Evolutionary conservation across 1,140 invertebrate genomes (phyloP).

Genomic region (Brachionus rubens): DNA sequence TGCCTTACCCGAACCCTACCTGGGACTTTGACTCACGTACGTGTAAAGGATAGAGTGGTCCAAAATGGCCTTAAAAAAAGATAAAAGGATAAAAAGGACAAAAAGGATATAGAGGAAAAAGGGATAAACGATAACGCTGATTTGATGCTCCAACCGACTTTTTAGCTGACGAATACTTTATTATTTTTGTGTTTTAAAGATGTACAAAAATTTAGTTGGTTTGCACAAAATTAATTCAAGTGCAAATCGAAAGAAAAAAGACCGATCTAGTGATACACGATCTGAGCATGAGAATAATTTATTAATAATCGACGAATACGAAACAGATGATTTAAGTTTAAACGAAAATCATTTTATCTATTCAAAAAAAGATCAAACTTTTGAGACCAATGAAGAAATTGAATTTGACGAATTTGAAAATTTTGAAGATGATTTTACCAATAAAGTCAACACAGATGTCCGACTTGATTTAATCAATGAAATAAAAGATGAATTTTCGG

Average conservation of each 20-base stretch:
- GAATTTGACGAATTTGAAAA: slow-evolving; percentile 15
- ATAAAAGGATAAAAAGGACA: too few relatives aligned
- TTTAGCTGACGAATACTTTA: too few relatives aligned
- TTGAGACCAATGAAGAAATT: slow-evolving; percentile 17
- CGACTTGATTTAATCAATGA: slow-evolving; percentile 44
- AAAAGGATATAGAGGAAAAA: too few relatives aligned
- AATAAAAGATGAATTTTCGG: slow-evolving; percentile 18
- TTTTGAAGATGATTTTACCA: neutral
- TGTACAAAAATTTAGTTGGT: slow-evolving; percentile 45
- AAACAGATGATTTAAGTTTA: neutral
- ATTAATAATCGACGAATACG: neutral
- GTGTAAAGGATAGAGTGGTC: too few relatives aligned
- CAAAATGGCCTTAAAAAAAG: too few relatives aligned
- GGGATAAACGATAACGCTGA: too few relatives aligned
- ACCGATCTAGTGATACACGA: neutral
- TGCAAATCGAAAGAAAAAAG: neutral
- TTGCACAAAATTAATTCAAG: neutral
- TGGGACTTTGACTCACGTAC: too few relatives aligned
- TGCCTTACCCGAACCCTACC: too few relatives aligned
- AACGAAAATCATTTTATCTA: neutral
- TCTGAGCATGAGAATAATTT: neutral
- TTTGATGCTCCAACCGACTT: too few relatives aligned
- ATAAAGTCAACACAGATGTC: neutral
- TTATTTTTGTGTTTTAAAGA: slow-evolving; percentile 43
- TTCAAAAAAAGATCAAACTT: neutral